Base-by-base conservation (phyloP, 2,113 vertebrate genomes). In the Hucho hucho region DNA sequence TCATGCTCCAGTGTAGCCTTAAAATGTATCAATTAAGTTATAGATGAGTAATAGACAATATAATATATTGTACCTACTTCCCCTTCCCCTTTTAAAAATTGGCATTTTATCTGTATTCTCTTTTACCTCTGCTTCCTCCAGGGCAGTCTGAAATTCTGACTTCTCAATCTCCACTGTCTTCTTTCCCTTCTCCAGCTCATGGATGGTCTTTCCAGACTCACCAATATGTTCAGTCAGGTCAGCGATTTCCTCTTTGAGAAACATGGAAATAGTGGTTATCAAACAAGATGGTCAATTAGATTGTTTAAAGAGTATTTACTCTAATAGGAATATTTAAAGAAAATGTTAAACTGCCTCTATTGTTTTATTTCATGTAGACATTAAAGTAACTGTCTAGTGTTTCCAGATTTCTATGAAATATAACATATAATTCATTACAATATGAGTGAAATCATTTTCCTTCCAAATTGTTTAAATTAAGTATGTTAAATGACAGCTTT, bases 81-180 rank as follows among this genome's bases (percentile, higher is more conserved):
- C 3, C 47, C 47, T 14, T 53, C 47, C 47, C 4, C 49, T 16
- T 53, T 53, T 53, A 18, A 53, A 53, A 53, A 16, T 18, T 3
- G 3, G 2, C 26, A 4, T 66, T 56, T 22, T 26, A 61, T 74
- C 1, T 29, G 1, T 80, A 6, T 28, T 29, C 1, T 72, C 12
- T 81, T 66, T 4, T 88, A 92, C 92, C 89, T 92, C 91, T 53
- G 91, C 92, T 74, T 93, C 92, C 70, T 93, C 92, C 71, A 93
- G 89, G 26, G 92, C 89, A 16, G 88, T 87, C 63, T 93, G 90
- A 65, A 93, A 78, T 86, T 93, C 91, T 1, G 74, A 71, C 68
- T 93, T 93, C 78, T 92, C 92, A 1, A 0, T 6, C 70, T 93
- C 92, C 1, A 88, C 79, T 3, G 59, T 63, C 83, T 93, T 92